Conservation (phyloP, 2,113 vertebrate species). For the Spea multiplicata region DNA sequence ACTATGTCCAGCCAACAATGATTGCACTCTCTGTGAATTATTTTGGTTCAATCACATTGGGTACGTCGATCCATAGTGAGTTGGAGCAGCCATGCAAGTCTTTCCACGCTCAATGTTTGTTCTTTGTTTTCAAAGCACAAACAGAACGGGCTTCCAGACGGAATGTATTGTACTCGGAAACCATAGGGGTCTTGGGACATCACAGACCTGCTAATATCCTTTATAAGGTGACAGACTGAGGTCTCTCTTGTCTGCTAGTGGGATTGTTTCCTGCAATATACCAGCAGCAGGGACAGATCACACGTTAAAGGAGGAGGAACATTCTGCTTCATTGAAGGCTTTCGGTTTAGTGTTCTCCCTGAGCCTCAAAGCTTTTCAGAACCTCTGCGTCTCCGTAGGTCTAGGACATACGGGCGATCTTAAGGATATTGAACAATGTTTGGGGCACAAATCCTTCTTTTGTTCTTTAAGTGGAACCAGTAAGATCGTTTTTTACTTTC, state of each 20-base stretch:
- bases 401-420: slow-evolving; percentile 3
- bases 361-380: background rate
- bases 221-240: slow-evolving; percentile 54
- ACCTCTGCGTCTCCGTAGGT: background rate
- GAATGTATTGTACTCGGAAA: slow-evolving; percentile 17
- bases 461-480: background rate
- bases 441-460: too few relatives aligned
- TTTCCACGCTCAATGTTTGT: too few relatives aligned
- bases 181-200: slow-evolving; percentile 27
- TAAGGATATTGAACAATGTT: background rate
- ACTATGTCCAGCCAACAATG: too few relatives aligned
- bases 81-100: too few relatives aligned
- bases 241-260: slow-evolving; percentile 56
- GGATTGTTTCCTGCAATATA: slow-evolving; percentile 70
- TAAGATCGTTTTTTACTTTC: slow-evolving; percentile 43
- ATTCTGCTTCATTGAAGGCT: slow-evolving; percentile 8
- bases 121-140: too few relatives aligned
- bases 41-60: too few relatives aligned
- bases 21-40: too few relatives aligned
- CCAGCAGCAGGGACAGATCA: slow-evolving; percentile 47
- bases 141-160: background rate
- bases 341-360: background rate
- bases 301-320: slow-evolving; percentile 28
- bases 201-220: slow-evolving; percentile 45
- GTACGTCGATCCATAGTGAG: too few relatives aligned